A percentile compares a stretch with the other conserved stretches of the same genome.
Evolutionary conservation across 2,888 invertebrate genomes (phyloP).

Genomic region (Lepas anatifera): DNA sequence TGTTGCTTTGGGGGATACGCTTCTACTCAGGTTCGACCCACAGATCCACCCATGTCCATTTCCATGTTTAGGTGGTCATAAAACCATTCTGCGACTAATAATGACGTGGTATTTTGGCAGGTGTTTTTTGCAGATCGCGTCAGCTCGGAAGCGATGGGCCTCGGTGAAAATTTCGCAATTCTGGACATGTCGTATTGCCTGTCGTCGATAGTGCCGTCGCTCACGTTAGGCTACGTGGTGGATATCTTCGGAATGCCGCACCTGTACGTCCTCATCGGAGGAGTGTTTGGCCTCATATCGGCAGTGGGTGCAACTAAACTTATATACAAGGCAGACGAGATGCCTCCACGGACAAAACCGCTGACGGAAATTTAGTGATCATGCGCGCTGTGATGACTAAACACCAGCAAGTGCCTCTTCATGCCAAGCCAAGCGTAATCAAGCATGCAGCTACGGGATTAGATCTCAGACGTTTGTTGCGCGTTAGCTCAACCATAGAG

Average conservation of each 20-base stretch:
- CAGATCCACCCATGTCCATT: no score
- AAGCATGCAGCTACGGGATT: no score
- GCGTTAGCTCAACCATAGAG: no score
- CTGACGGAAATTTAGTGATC: no score
- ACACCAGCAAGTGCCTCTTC: no score
- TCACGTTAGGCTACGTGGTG: neutral
- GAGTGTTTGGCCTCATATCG: neutral
- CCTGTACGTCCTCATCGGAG: neutral
- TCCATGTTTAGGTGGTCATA: no score
- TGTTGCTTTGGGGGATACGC: no score
- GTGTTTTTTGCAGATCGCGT: neutral
- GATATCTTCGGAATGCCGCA: neutral
- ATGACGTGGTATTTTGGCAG: neutral
- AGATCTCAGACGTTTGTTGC: no score
- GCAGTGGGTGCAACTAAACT: neutral
- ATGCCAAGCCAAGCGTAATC: no score
- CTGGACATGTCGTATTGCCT: slow-evolving; percentile 1
- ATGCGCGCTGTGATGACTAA: no score
- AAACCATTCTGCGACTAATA: no score
- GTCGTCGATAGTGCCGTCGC: neutral
- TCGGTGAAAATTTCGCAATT: slow-evolving; percentile 5
- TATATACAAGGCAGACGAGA: neutral
- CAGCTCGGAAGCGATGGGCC: neutral
- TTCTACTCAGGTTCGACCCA: no score
- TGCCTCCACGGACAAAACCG: neutral